phyloP scores from a whole-genome alignment of 2,888 invertebrate species.

The Patella caerulea region DNA sequence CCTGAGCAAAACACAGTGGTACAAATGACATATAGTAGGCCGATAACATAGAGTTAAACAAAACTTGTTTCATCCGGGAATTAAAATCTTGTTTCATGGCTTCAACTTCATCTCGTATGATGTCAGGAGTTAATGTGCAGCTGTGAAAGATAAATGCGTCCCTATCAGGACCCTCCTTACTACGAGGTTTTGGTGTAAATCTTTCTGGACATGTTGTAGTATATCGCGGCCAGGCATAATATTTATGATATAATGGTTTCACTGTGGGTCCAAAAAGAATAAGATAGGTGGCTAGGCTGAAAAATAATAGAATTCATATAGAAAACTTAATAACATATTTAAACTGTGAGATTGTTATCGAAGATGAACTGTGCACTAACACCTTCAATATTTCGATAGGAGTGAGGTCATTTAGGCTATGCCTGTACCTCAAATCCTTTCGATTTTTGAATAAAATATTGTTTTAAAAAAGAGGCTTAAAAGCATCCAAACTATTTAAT shows the following conservation, averaged over 20 bases:
- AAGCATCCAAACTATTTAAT: too few relatives aligned
- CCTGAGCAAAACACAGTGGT: conserved; percentile 91
- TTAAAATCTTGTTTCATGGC: conserved; percentile 89
- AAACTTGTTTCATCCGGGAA: conserved; percentile 87
- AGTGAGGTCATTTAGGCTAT: too few relatives aligned
- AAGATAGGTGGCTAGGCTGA: conserved; percentile 68
- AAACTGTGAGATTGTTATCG: too few relatives aligned
- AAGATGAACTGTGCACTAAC: too few relatives aligned
- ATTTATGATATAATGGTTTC: conserved; percentile 81
- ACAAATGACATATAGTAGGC: conserved; percentile 91
- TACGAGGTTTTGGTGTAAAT: conserved; percentile 34
- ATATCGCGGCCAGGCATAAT: conserved; percentile 57
- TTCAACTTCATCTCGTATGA: conserved; percentile 85
- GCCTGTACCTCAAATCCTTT: too few relatives aligned
- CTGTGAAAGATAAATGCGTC: conserved; percentile 64
- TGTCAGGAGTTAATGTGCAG: conserved; percentile 71
- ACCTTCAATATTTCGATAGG: too few relatives aligned
- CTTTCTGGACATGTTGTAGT: conserved; percentile 32
- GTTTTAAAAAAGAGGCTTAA: too few relatives aligned
- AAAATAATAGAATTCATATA: conserved; percentile 30
- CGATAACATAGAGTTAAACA: conserved; percentile 86
- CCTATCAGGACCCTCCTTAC: conserved; percentile 35
- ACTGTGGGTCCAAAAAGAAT: conserved; percentile 86
- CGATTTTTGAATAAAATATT: too few relatives aligned
- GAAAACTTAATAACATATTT: too few relatives aligned